Conservation (phyloP, 2,113 vertebrate species). For the Psittacus erithacus region DNA sequence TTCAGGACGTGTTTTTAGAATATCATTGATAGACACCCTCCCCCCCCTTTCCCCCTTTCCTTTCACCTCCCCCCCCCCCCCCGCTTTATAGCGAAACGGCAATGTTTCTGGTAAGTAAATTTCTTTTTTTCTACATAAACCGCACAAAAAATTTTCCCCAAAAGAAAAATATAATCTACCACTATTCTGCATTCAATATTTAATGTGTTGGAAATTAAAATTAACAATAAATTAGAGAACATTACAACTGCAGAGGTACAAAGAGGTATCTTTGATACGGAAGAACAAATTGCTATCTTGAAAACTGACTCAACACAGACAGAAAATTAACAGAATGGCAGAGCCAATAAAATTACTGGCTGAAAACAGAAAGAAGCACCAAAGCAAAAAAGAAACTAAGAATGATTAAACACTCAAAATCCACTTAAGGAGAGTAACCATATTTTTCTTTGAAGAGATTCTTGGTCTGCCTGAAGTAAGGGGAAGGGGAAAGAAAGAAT, state of each 20-base stretch:
- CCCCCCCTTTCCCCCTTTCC: not conserved
- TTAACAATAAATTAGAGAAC: not conserved
- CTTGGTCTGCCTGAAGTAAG: not conserved
- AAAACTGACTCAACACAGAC: not conserved
- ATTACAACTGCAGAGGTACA: not conserved
- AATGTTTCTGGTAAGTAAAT: too few relatives aligned
- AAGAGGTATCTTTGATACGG: not conserved
- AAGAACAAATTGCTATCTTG: not conserved
- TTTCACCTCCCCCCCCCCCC: not conserved
- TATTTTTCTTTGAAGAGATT: not conserved
- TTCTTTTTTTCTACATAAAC: too few relatives aligned
- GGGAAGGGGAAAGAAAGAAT: rapidly evolving
- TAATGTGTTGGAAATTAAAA: not conserved
- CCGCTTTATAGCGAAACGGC: too few relatives aligned
- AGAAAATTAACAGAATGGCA: not conserved
- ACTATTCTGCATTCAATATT: not conserved
- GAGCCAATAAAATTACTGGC: not conserved
- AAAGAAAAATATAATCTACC: too few relatives aligned
- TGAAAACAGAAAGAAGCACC: not conserved
- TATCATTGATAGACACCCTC: not conserved
- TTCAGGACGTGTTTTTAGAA: slow-evolving; percentile 13
- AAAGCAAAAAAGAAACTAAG: not conserved
- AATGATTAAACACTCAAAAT: not conserved
- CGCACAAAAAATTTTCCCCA: too few relatives aligned
- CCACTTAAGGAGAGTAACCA: not conserved